Base-by-base conservation (phyloP, 2,888 invertebrate genomes). In the Drosophila subsilvestris region DNA sequence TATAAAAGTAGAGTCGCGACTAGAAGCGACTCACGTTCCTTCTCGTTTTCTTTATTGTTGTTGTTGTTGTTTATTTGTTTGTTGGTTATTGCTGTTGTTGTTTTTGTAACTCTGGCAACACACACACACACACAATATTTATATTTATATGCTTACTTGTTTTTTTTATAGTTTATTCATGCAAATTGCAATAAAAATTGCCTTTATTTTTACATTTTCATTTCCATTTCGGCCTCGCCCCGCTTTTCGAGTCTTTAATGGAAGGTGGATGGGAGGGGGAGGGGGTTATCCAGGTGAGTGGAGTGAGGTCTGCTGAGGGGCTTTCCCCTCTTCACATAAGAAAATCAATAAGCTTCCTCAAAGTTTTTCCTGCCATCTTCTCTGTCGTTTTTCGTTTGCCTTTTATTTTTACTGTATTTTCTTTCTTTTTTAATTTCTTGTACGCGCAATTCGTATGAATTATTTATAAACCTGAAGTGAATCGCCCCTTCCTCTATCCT, bases 121-220 rank as follows among this genome's bases (percentile, higher is more conserved):
- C n/a, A 37, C 37, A 37, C 37, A 37, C 4, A 12, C 32, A 37
- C 14, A 37, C 78, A 81, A 89, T 88, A 89, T 89, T 89, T 89
- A 88, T 89, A 85, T 88, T 86, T 89, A 84, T 88, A 79, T 80
- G 76, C 27, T 27, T 27, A 27, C 27, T 37, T 37, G 12, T 32
- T 88, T 90, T 86, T 88, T 89, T 90, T 90, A 90, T 90, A 90
- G 90, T 90, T 90, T 88, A 86, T 90, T 90, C 82, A 90, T 90
- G 90, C 87, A 90, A 90, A 90, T 90, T 89, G 86, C 81, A 78
- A 87, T 80, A 86, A 87, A 79, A 86, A 88, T 86, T 86, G 88
- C 76, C 76, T 88, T 88, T 84, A 86, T 85, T 86, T 87, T 80
- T 76, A 84, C 77, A 84, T 86, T 86, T 80, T 69, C 61, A 67